These are phyloP conservation scores for Kradibia gibbosae DNA, from an alignment of 1,140 invertebrate species.

Conservation along the genomic window DNA sequence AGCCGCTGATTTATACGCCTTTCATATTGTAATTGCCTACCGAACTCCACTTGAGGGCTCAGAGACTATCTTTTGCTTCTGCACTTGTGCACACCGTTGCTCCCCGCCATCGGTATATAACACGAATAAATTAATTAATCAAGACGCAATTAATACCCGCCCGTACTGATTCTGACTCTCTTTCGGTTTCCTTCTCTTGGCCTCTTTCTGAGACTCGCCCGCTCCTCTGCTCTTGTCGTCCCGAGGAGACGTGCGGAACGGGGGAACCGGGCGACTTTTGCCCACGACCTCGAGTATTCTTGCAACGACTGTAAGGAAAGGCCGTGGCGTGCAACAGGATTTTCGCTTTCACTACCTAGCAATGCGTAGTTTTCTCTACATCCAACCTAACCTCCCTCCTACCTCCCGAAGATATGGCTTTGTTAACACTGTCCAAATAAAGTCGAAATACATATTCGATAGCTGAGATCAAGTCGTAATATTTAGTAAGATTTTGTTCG, in stretches of 20 bases:
- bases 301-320: not conserved
- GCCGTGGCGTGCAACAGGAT: not conserved
- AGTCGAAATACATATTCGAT: too few relatives aligned
- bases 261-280: conserved; percentile 3
- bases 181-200: conserved; percentile 1
- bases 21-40: conserved; percentile 72
- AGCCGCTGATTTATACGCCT: conserved; percentile 69
- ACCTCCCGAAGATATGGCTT: not conserved
- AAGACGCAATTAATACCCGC: conserved; percentile 65
- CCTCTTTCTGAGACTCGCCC: not conserved
- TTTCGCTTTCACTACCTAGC: not conserved
- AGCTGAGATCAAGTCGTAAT: too few relatives aligned
- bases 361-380: not conserved
- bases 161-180: conserved; percentile 44
- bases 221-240: not conserved
- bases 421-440: not conserved
- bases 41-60: conserved; percentile 65
- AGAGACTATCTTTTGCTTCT: conserved; percentile 61
- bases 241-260: not conserved
- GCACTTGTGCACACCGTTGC: conserved; percentile 19
- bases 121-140: conserved; percentile 69
- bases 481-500: too few relatives aligned
- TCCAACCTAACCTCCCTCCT: too few relatives aligned
- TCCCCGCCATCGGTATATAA: conserved; percentile 58
- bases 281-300: not conserved